A percentile compares a stretch with the other conserved stretches of the same genome.
These are phyloP conservation scores for Lysiphlebus fabarum DNA, from an alignment of 1,140 invertebrate species.

Conservation along the genomic window DNA sequence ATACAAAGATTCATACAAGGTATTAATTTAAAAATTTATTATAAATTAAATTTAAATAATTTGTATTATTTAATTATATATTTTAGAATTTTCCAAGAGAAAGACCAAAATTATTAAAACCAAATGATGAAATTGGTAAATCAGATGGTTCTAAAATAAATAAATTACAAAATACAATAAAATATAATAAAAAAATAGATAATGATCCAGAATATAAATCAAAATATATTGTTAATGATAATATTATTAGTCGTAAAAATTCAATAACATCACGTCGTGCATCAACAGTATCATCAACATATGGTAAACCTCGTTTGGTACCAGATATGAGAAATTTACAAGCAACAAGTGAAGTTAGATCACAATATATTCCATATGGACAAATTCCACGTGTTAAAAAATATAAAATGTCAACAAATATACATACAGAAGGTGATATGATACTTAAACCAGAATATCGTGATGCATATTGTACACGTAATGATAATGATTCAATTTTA, in stretches of 20 bases:
- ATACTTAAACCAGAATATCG: conserved; percentile 56
- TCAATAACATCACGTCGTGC: conserved; percentile 31
- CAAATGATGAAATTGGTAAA: conserved; percentile 47
- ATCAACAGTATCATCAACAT: conserved; percentile 25
- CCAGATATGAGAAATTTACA: conserved; percentile 26
- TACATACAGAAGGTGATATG: conserved; percentile 47
- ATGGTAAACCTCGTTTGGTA: conserved; percentile 13
- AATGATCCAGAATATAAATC: conserved; percentile 53
- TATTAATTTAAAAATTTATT: too few relatives aligned
- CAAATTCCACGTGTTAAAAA: conserved; percentile 38
- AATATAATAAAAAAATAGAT: conserved; percentile 47
- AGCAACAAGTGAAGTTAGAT: conserved; percentile 37
- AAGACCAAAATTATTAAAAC: conserved; percentile 42
- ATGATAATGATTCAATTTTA: conserved; percentile 22
- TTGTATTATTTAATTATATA: too few relatives aligned
- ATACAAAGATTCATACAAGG: conserved; percentile 49
- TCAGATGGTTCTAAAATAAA: conserved; percentile 47
- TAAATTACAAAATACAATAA: conserved; percentile 29
- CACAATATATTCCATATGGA: conserved; percentile 42
- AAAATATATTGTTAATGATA: conserved; percentile 43
- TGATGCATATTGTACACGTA: conserved; percentile 39
- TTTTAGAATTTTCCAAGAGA: conserved; percentile 47
- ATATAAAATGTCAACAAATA: conserved; percentile 40
- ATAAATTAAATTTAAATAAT: too few relatives aligned
- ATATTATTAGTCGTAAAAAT: conserved; percentile 36